A percentile compares a stretch with the other conserved stretches of the same genome.
Conservation (phyloP, 2,888 invertebrate species). For the Exephanes ischioxanthus region DNA sequence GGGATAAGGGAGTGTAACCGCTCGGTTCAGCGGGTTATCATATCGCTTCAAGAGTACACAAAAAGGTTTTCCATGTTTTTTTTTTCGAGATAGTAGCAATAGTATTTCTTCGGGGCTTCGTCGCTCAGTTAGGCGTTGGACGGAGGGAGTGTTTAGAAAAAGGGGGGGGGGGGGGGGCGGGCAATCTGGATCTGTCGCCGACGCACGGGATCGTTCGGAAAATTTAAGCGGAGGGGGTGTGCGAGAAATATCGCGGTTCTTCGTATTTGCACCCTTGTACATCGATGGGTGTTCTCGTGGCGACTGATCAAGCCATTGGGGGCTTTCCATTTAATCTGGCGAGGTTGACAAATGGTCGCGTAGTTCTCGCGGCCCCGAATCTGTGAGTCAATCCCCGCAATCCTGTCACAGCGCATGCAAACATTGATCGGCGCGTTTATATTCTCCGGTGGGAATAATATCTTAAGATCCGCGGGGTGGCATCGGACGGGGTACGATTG, state of each 20-base stretch:
- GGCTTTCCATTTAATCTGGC: slow-evolving; percentile 82
- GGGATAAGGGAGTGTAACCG: slow-evolving; percentile 58
- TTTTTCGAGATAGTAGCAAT: slow-evolving; percentile 4
- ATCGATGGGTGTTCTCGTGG: slow-evolving; percentile 69
- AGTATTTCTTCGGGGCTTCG: not conserved
- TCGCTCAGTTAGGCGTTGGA: not conserved
- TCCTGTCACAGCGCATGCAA: slow-evolving; percentile 81
- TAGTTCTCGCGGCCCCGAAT: slow-evolving; percentile 76
- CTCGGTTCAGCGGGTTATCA: slow-evolving; percentile 43
- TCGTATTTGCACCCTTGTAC: slow-evolving; percentile 65
- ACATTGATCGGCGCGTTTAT: slow-evolving; percentile 76
- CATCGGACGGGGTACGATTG: not conserved
- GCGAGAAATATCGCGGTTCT: slow-evolving; percentile 57
- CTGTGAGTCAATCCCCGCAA: slow-evolving; percentile 81
- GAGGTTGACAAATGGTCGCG: slow-evolving; percentile 82
- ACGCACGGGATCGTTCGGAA: slow-evolving; percentile 42
- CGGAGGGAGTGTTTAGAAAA: slow-evolving; percentile 28
- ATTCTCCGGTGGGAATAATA: slow-evolving; percentile 75
- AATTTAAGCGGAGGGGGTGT: slow-evolving; percentile 40
- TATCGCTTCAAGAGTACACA: slow-evolving; percentile 29
- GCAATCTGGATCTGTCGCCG: slow-evolving; percentile 18
- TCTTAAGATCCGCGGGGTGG: slow-evolving; percentile 66
- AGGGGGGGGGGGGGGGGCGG: slow-evolving; percentile 43
- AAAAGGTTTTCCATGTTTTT: slow-evolving; percentile 48
- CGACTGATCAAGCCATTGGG: slow-evolving; percentile 64